These are phyloP conservation scores for Candoia aspera DNA, from an alignment of 2,113 vertebrate genomes.

Conservation along the genomic window DNA sequence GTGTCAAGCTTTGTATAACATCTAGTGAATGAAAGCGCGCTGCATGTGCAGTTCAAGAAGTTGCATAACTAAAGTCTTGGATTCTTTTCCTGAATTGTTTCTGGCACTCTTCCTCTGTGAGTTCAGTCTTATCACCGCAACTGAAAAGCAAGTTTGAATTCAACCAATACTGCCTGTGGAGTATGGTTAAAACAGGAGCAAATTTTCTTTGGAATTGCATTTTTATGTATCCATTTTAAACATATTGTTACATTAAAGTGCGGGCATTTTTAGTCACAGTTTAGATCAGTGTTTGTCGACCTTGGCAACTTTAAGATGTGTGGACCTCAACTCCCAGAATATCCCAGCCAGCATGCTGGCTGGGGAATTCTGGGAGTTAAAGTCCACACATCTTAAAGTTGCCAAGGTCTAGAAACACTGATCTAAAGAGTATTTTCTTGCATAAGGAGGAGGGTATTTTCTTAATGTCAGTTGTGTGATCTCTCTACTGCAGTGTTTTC, in stretches of 20 bases:
- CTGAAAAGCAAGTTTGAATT: slow-evolving; percentile 44
- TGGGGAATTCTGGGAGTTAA: no score
- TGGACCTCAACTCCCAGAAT: no score
- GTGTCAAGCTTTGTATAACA: slow-evolving; percentile 31
- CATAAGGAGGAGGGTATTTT: not conserved
- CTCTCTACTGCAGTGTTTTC: not conserved
- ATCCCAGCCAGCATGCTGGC: no score
- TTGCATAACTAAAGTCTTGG: slow-evolving; percentile 44
- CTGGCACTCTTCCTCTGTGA: slow-evolving; percentile 42
- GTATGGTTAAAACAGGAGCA: not conserved
- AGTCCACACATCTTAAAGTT: no score
- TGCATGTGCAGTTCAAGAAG: slow-evolving; percentile 29
- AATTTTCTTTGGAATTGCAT: slow-evolving; percentile 1
- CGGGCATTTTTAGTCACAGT: not conserved
- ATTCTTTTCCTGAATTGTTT: slow-evolving; percentile 46
- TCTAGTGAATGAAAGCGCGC: slow-evolving; percentile 36
- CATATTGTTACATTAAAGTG: not conserved
- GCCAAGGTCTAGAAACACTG: no score
- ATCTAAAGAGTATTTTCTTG: not conserved
- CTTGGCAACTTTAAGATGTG: no score
- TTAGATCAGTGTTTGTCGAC: no score
- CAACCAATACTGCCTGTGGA: slow-evolving; percentile 17
- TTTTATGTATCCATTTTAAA: not conserved
- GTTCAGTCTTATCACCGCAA: slow-evolving; percentile 46
- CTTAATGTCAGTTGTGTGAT: not conserved